Percentiles rank a stretch among this genome's conserved stretches.
phyloP scores from a whole-genome alignment of 2,888 invertebrate species.

The Nemotelus pantherinus region DNA sequence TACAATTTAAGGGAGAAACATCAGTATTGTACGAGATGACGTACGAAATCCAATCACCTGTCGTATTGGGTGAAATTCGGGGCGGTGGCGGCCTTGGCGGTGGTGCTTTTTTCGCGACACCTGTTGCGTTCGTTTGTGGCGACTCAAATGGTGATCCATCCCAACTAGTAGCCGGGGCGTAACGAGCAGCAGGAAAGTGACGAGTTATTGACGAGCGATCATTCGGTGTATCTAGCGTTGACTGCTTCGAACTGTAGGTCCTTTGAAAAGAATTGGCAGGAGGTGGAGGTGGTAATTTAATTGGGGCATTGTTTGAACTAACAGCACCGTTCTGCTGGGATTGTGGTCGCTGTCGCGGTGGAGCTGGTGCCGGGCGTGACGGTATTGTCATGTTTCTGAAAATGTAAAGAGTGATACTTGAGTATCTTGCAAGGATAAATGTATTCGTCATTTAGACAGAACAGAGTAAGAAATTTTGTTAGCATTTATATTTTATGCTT shows the following conservation, averaged over 20 bases:
- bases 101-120: conserved; percentile 59
- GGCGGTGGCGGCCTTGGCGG: conserved; percentile 65
- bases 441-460: no score
- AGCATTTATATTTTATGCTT: no score
- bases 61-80: conserved; percentile 53
- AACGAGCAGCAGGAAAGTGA: conserved; percentile 61
- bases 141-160: conserved; percentile 60
- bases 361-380: conserved; percentile 63
- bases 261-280: conserved; percentile 54
- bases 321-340: conserved; percentile 56
- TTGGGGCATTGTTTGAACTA: conserved; percentile 53
- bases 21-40: background rate
- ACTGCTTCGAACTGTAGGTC: conserved; percentile 52
- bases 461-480: no score
- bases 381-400: conserved; percentile 61
- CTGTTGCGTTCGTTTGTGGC: conserved; percentile 23
- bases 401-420: background rate
- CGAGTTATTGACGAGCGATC: conserved; percentile 57
- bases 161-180: conserved; percentile 63
- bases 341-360: conserved; percentile 57
- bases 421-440: no score
- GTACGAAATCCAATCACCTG: conserved; percentile 17
- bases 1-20: conserved; percentile 29
- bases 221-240: conserved; percentile 44
- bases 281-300: conserved; percentile 63